Percentiles rank a stretch among this genome's conserved stretches.
These are phyloP conservation scores for Galeruca laticollis DNA, from an alignment of 2,888 invertebrate species.

Conservation along the genomic window DNA sequence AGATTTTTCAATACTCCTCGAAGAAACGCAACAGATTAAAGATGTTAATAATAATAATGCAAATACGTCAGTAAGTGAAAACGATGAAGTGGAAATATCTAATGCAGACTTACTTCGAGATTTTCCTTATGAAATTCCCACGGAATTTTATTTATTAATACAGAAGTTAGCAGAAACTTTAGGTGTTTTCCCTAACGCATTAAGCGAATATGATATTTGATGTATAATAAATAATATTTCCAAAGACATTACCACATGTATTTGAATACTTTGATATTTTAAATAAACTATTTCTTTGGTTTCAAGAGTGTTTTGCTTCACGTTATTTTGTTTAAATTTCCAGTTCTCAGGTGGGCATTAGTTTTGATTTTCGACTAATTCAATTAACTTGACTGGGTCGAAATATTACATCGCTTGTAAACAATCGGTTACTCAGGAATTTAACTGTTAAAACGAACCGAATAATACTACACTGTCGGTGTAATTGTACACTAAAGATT, in stretches of 20 bases:
- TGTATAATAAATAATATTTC: too few species aligned
- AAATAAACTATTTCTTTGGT: too few species aligned
- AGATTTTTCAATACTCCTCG: background rate
- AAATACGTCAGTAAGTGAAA: constrained; percentile 15
- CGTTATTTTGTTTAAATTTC: too few species aligned
- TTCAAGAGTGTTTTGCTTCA: too few species aligned
- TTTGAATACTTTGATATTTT: background rate
- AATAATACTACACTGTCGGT: too few species aligned
- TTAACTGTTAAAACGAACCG: too few species aligned
- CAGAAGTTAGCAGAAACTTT: constrained; percentile 14
- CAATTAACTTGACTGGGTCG: too few species aligned
- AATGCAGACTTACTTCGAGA: constrained; percentile 14
- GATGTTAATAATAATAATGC: background rate
- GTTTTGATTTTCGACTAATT: too few species aligned
- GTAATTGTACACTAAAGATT: too few species aligned
- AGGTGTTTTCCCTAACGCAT: constrained; percentile 13
- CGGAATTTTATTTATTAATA: constrained; percentile 14
- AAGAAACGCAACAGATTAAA: constrained; percentile 1
- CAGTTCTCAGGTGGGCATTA: too few species aligned
- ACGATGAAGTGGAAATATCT: constrained; percentile 3
- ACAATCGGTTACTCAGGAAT: too few species aligned
- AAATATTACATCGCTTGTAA: too few species aligned
- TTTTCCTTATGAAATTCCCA: constrained; percentile 16
- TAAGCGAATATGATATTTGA: constrained; percentile 28
- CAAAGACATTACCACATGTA: background rate